Evolutionary conservation across 1,140 invertebrate genomes (phyloP).

Genomic region (Dendrolimus punctatus): DNA sequence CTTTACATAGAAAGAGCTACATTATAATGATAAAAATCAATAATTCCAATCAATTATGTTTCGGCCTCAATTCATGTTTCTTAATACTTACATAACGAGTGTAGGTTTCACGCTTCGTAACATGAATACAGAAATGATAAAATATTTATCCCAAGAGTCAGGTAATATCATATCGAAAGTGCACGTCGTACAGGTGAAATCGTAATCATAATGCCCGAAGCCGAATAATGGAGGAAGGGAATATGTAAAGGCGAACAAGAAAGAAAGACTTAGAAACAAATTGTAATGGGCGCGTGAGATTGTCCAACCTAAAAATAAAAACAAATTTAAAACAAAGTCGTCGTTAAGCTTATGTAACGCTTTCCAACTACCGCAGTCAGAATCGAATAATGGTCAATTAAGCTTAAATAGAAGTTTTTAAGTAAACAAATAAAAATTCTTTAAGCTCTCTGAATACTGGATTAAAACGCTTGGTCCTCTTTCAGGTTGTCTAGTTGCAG

Average conservation of each 20-base stretch:
- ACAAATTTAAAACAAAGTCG: background rate
- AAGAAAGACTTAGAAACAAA: slow-evolving; percentile 32
- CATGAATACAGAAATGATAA: slow-evolving; percentile 32
- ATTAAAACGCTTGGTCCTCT: too few relatives aligned
- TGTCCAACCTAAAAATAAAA: slow-evolving; percentile 37
- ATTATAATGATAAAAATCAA: too few relatives aligned
- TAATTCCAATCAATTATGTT: too few relatives aligned
- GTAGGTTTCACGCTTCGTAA: slow-evolving; percentile 43
- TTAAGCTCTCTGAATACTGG: too few relatives aligned
- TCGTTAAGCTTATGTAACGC: too few relatives aligned
- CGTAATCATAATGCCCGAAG: slow-evolving; percentile 31
- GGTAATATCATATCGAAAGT: slow-evolving; percentile 40
- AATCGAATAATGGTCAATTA: too few relatives aligned
- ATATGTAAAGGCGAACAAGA: slow-evolving; percentile 31
- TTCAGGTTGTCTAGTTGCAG: too few relatives aligned
- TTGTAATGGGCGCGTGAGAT: slow-evolving; percentile 32
- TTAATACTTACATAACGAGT: slow-evolving; percentile 40
- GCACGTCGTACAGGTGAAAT: slow-evolving; percentile 44
- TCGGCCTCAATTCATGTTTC: background rate
- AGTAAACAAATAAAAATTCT: too few relatives aligned
- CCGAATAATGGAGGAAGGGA: slow-evolving; percentile 38
- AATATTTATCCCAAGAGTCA: slow-evolving; percentile 27
- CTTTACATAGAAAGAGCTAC: too few relatives aligned
- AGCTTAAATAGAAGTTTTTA: too few relatives aligned
- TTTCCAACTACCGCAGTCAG: too few relatives aligned